Evolutionary conservation across 2,888 invertebrate genomes (phyloP), one percentile per base, ranked within the genome.

Genomic region (Patella ulyssiponensis): DNA sequence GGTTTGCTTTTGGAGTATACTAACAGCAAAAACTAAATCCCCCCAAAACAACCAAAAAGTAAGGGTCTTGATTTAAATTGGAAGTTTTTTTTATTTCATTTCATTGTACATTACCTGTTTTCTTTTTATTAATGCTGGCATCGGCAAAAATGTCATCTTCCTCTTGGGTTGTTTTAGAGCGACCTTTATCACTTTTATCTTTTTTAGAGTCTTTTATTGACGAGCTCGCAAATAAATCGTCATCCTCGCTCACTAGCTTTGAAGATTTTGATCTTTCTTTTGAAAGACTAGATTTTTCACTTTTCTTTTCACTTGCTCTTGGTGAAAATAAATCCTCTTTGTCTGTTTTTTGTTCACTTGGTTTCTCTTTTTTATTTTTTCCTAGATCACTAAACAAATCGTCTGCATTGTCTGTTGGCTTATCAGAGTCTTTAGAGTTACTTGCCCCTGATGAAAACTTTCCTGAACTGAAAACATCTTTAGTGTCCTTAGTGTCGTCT

Each of bases 111-210:
- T 70, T 58, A 73, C 64, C 51, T 75, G 75, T 77, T 80, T 80
- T 80, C 70, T 84, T 83, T 75, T 74, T 81, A 64, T 81, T 81
- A 33, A 84, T 54, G 73, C 82, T 82, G 70, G 84, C 80, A 76
- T 82, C 80, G n/a, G 81, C 81, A 79, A 83, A 82, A 17, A 83
- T 80, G 71, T 83, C 82, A 53, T 84, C 77, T 33, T 83, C 80
- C 44, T 80, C 83, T 58, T 74, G 79, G 17, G 73, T 75, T 17
- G 71, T 76, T 15, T 69, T 27, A 23, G 58, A 71, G 58, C 71
- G 71, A 5, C 20, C 20, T 71, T 76, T 71, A 23, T 75, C 76
- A 52, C 76, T 73, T 54, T 75, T 75, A 70, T 44, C 72, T 70
- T 33, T 44, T 23, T 64, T 64, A n/a, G 64, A 64, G n/a, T 53